Evolutionary conservation across 2,797 vertebrate genomes (phyloP), one percentile per base, ranked within the genome.

Genomic region (Parotocinclus haroldoi): DNA sequence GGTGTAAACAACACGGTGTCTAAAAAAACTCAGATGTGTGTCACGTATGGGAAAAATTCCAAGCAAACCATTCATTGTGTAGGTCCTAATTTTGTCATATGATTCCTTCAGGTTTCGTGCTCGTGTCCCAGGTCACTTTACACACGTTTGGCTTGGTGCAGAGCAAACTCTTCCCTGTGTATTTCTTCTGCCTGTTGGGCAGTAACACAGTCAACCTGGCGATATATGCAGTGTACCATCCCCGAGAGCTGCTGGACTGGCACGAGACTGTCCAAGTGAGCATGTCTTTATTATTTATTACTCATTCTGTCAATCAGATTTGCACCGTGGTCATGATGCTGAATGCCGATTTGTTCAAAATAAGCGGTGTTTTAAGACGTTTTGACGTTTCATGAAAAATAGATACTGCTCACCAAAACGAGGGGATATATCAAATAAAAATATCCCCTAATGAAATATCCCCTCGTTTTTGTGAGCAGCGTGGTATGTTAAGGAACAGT

Each of bases 71-170:
- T 46, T 7, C 7, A 7, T 46, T 7, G 7, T 13, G 12, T 13
- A 42, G 8, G 10, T 42, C 8, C 40, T n/a, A 48, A 10, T 6
- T 52, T 19, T 66, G 7, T 16, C 10, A 48, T 10, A 4, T 46
- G 19, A 54, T 37, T 51, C 37, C 27, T 44, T 36, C 78, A 96
- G 94, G 94, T 36, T 91, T 94, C 71, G 88, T 86, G 9, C 74
- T 95, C 76, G 84, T 91, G 66, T 73, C 76, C 58, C 80, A 82
- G 56, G 90, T 96, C 1, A 83, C 88, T 13, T 78, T 75, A 11
- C 93, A 95, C 81, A 94, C 90, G 1, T 95, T 96, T 0, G 92
- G 93, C 14, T 79, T 91, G 4, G 94, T 95, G 66, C 94, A 95
- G 80, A 92, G 94, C 78, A 95, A 91, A 60, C 85, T 95, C 57